These are phyloP conservation scores for Bradynema listronoti DNA, from an alignment of 1,140 invertebrate genomes.

Conservation along the genomic window DNA sequence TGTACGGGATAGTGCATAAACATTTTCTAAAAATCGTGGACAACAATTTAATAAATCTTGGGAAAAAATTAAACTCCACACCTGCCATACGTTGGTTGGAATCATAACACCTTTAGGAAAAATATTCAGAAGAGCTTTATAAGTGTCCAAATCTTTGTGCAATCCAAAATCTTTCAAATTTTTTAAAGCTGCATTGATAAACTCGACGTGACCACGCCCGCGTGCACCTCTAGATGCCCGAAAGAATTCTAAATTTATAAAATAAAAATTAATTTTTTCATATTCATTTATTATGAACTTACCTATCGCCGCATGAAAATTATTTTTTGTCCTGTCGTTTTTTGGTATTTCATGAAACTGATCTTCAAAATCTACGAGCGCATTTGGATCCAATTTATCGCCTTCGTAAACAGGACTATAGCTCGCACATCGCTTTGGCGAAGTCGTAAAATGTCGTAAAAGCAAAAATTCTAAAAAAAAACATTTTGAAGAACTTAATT, in stretches of 20 bases:
- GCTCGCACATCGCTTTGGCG: too few species aligned
- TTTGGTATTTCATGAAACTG: constrained; percentile 33
- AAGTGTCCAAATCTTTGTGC: constrained; percentile 79
- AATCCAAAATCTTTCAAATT: constrained; percentile 79
- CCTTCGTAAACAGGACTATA: too few species aligned
- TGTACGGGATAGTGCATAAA: constrained; percentile 86
- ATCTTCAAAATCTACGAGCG: constrained; percentile 23
- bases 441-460: too few species aligned
- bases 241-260: constrained; percentile 39
- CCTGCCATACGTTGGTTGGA: constrained; percentile 72
- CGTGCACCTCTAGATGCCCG: constrained; percentile 27
- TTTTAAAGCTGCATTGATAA: constrained; percentile 78
- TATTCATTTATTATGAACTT: constrained; percentile 7
- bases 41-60: not conserved
- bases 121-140: constrained; percentile 80
- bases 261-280: too few species aligned
- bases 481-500: too few species aligned
- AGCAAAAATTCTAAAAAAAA: too few species aligned
- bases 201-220: constrained; percentile 75
- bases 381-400: constrained; percentile 4
- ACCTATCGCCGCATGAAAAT: constrained; percentile 28
- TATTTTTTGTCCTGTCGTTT: constrained; percentile 30
- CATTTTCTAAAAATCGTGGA: constrained; percentile 34
- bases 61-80: constrained; percentile 40
- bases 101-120: constrained; percentile 85